These are phyloP conservation scores for Rhodeus uyekii DNA, from an alignment of 2,797 vertebrate genomes.

Conservation along the genomic window DNA sequence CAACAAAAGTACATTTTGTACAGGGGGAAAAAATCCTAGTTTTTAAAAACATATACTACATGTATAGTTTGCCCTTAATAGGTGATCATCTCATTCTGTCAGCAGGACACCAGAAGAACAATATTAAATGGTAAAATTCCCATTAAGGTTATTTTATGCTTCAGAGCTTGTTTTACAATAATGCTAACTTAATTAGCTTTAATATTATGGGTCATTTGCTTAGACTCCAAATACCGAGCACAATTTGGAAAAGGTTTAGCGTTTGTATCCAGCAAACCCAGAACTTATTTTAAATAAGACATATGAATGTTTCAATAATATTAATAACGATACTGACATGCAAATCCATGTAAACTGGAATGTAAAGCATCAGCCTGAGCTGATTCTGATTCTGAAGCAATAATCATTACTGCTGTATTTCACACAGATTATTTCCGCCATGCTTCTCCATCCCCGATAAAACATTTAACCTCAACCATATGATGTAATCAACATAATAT, in stretches of 20 bases:
- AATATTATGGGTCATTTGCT: slow-evolving; percentile 30
- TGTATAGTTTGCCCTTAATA: background rate
- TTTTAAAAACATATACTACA: background rate
- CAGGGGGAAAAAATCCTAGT: background rate
- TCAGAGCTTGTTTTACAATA: slow-evolving; percentile 18
- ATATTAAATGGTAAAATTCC: slow-evolving; percentile 19
- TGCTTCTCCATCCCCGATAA: background rate
- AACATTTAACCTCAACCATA: slow-evolving; percentile 26
- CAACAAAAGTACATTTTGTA: slow-evolving; percentile 17
- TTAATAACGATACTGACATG: slow-evolving; percentile 28
- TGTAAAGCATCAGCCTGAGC: slow-evolving; percentile 29
- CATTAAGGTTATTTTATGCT: slow-evolving; percentile 24
- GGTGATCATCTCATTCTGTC: slow-evolving; percentile 5
- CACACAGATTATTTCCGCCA: background rate
- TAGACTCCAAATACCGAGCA: background rate
- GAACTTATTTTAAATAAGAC: slow-evolving; percentile 44
- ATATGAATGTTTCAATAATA: slow-evolving; percentile 54
- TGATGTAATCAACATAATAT: slow-evolving; percentile 5
- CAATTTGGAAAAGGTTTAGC: slow-evolving; percentile 12
- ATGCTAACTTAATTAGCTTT: slow-evolving; percentile 15
- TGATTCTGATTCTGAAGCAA: slow-evolving; percentile 37
- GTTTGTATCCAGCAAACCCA: background rate
- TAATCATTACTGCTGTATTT: slow-evolving; percentile 29
- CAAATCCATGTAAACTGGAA: slow-evolving; percentile 33
- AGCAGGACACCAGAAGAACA: background rate